These are phyloP conservation scores for Heliconius ethilla DNA, from an alignment of 2,888 invertebrate species.

Conservation along the genomic window DNA sequence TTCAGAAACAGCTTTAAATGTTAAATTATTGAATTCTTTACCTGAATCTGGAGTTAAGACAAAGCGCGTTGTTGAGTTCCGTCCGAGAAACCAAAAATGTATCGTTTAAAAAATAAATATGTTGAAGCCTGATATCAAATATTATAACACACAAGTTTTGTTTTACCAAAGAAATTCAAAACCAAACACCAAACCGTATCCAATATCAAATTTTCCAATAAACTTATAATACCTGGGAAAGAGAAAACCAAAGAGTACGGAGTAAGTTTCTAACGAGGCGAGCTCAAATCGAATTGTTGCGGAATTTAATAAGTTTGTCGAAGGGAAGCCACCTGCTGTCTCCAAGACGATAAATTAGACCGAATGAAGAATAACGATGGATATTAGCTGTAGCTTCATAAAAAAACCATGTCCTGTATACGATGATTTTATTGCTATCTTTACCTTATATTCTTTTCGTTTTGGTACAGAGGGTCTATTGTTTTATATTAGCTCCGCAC, in stretches of 20 bases:
- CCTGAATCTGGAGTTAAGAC: no score
- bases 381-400: constrained; percentile 65
- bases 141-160: background rate
- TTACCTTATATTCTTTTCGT: background rate
- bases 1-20: no score
- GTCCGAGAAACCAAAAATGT: background rate
- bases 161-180: background rate
- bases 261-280: constrained; percentile 37
- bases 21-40: no score
- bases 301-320: constrained; percentile 47
- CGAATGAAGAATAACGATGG: constrained; percentile 63
- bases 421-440: background rate
- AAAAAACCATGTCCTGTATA: constrained; percentile 44
- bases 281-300: constrained; percentile 41
- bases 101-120: background rate
- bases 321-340: constrained; percentile 41
- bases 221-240: constrained; percentile 34
- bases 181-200: background rate
- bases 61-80: no score
- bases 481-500: no score
- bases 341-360: constrained; percentile 38
- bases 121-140: background rate
- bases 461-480: no score
- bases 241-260: constrained; percentile 25
- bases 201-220: constrained; percentile 35